Base-by-base conservation (phyloP, 2,888 invertebrate species). In the Eulithis prunata region DNA sequence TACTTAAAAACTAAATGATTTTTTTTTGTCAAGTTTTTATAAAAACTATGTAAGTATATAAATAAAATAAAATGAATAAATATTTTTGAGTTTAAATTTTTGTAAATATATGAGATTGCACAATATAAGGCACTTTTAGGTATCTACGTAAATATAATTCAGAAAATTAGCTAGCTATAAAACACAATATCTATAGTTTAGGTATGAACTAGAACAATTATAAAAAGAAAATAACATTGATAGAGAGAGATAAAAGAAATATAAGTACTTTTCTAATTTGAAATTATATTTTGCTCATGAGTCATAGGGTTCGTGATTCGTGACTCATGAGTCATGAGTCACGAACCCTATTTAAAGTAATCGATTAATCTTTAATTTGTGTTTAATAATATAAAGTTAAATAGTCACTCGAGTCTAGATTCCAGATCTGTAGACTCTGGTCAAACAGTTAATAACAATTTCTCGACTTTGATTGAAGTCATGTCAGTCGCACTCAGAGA, bases 101-200 rank as follows among this genome's bases (percentile, higher is more conserved):
- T 57, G 61, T 61, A 64, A 68, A 63, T 67, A 68, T 63, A 49
- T 36, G 57, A 61, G 61, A 64, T 68, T 76, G 72, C 76, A 73
- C 52, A 21, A 60, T 69, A 62, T 73, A 80, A 80, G 80, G 80
- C 80, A 81, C 80, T 1, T 21, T 64, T 55, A 57, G 51, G 54
- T 55, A 61, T 49, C 60, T 65, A 63, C 2, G 4, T 53, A 52
- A 2, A 46, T 32, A 46, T 41, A 62, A 57, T 41, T 36, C 21
- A n/a, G 51, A 62, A 51, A 45, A 54, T 52, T 59, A 66, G 51
- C 58, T 58, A 62, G 46, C 47, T 55, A 58, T 45, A 60, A 14
- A 51, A 38, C 38, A 36, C 14, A 13, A 43, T 32, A 4, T 32
- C 49, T 32, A 49, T 51, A 11, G 45, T 38, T 47, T 53, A 43